Percentiles rank a stretch among this genome's conserved stretches.
Conservation (phyloP, 2,113 vertebrate genomes). For the Thalassarche chlororhynchos region DNA sequence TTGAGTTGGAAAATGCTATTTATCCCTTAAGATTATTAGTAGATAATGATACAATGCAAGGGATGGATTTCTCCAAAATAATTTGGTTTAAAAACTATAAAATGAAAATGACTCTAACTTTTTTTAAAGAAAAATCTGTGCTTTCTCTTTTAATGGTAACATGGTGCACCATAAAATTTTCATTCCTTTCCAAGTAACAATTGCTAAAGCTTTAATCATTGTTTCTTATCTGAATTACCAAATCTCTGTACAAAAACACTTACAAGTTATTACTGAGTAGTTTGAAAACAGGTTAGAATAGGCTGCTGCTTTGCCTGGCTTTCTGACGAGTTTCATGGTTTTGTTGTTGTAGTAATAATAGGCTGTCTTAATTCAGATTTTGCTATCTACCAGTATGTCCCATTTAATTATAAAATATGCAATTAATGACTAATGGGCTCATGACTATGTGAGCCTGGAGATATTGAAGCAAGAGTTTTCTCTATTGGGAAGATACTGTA, state of each 20-base stretch:
- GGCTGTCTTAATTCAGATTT: background rate
- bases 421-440: conserved; percentile 10
- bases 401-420: conserved; percentile 16
- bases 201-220: background rate
- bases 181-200: background rate
- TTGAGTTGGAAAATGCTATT: background rate
- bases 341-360: background rate
- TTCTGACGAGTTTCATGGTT: background rate
- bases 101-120: background rate
- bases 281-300: background rate
- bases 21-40: background rate
- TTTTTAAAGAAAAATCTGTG: background rate
- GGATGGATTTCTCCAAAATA: background rate
- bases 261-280: background rate
- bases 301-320: background rate
- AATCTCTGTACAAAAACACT: background rate
- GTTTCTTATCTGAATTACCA: background rate
- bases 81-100: background rate
- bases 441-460: background rate
- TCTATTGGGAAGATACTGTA: background rate
- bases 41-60: background rate
- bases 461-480: background rate
- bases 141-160: background rate
- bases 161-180: background rate
- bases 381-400: background rate